Evolutionary conservation across 2,797 vertebrate genomes (phyloP), one percentile per base, ranked within the genome.

Genomic region (Moxostoma hubbsi): DNA sequence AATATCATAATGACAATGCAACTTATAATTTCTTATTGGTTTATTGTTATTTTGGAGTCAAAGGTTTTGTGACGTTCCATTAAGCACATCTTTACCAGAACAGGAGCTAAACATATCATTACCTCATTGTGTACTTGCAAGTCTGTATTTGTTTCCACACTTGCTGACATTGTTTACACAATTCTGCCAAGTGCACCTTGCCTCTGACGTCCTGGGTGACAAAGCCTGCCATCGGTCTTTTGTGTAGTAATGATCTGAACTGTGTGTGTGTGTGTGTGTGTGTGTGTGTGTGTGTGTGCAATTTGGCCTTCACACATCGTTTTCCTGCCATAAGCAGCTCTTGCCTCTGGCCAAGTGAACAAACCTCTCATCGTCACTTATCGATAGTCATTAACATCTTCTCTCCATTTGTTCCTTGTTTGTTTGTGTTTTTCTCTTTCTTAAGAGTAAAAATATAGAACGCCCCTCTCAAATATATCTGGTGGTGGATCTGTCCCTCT

Each of bases 171-270:
- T 87, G 88, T 86, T 87, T 86, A 83, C 73, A 55, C 61, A 15
- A 36, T 67, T 80, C 77, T 79, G 83, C 87, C 88, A 81, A 78
- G 84, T 84, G 73, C 85, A 87, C 84, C 85, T 82, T 65, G 84
- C 79, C 77, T 81, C 69, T 76, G 86, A 83, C 81, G 81, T 86
- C 85, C 81, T 70, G 80, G 15, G 86, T 73, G 83, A 86, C 89
- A 82, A 79, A 72, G 64, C 53, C 24, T 54, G n/a, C 57, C 54
- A 24, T 63, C 79, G 67, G 75, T 47, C 49, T 69, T 79, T 77
- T 80, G 53, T 84, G 65, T 70, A 58, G 47, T 67, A 36, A 55
- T 8, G 36, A 36, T 80, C 47, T 2, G 67, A 53, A 58, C 9
- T 5, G 0, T 9, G 7, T 55, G 67, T 49, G 36, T 65, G 55